Conservation (phyloP, 2,113 vertebrate genomes). For the Microcebus tavaratra region DNA sequence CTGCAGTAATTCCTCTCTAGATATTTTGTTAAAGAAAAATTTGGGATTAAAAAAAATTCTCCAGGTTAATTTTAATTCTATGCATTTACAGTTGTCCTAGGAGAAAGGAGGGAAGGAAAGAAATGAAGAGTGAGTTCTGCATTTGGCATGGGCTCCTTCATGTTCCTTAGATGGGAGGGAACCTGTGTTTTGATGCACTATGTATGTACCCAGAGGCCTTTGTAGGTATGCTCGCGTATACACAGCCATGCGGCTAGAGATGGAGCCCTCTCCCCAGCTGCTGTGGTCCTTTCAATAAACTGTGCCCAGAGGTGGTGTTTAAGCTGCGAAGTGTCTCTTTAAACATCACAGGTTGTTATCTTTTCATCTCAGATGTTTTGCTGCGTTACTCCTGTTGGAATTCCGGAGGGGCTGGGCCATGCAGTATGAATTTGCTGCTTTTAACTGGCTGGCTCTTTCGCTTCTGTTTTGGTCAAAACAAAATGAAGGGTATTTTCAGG, state of each 20-base stretch:
- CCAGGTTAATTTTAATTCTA: not conserved
- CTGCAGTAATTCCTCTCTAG: not conserved
- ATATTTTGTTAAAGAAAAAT: not conserved
- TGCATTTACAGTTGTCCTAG: not conserved
- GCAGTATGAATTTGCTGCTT: constrained; percentile 7
- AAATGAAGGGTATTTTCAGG: not conserved
- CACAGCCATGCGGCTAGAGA: not conserved
- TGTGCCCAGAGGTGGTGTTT: constrained; percentile 25
- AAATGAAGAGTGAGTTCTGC: not conserved
- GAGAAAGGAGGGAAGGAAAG: not conserved
- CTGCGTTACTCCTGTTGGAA: constrained; percentile 49
- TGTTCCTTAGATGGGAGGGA: not conserved
- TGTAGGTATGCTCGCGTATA: not conserved
- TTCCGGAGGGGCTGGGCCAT: constrained; percentile 35
- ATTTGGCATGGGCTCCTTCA: not conserved
- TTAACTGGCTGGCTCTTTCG: constrained; percentile 51
- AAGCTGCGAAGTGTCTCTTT: constrained; percentile 63
- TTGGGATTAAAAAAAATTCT: not conserved
- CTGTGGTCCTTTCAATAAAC: constrained; percentile 32
- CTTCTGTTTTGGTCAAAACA: constrained; percentile 42
- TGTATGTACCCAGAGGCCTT: not conserved
- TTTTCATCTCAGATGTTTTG: constrained; percentile 73
- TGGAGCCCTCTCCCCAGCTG: not conserved
- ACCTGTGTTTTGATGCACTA: not conserved
- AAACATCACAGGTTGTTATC: constrained; percentile 49